phyloP scores from a whole-genome alignment of 2,113 vertebrate species.

The Chionis minor region DNA sequence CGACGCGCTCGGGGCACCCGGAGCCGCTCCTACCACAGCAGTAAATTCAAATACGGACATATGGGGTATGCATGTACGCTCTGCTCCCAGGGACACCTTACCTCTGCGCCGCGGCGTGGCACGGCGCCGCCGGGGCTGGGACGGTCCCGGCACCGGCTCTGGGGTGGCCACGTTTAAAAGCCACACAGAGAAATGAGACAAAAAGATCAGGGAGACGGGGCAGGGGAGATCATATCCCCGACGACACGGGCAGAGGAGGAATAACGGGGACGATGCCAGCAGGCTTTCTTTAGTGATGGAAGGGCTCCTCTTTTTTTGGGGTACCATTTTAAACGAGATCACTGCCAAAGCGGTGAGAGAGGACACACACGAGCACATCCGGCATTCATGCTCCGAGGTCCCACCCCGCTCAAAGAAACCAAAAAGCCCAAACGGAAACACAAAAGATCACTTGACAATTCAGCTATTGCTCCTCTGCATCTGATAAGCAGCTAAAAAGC shows the following conservation, averaged over 20 bases:
- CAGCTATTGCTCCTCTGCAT: not conserved
- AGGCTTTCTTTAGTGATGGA: not conserved
- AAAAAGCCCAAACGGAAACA: not conserved
- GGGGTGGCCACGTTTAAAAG: not conserved
- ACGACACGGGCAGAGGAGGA: not conserved
- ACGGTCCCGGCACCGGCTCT: accelerated
- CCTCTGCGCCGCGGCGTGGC: accelerated
- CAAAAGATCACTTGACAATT: not conserved
- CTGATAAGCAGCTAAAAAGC: not conserved
- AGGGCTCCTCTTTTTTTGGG: not conserved
- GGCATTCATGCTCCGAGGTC: not conserved
- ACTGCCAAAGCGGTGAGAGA: not conserved
- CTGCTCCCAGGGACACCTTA: not conserved
- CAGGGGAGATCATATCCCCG: not conserved
- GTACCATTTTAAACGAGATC: not conserved
- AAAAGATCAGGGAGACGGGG: not conserved
- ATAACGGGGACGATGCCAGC: accelerated
- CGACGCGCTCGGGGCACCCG: accelerated
- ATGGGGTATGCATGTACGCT: not conserved
- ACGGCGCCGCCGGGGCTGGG: not conserved
- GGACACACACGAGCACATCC: not conserved
- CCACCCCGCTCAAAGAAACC: not conserved
- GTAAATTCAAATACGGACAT: not conserved
- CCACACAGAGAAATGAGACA: not conserved
- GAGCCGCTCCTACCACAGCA: not conserved